Base-by-base conservation (phyloP, 2,113 vertebrate genomes). In the Hemichromis elongatus region DNA sequence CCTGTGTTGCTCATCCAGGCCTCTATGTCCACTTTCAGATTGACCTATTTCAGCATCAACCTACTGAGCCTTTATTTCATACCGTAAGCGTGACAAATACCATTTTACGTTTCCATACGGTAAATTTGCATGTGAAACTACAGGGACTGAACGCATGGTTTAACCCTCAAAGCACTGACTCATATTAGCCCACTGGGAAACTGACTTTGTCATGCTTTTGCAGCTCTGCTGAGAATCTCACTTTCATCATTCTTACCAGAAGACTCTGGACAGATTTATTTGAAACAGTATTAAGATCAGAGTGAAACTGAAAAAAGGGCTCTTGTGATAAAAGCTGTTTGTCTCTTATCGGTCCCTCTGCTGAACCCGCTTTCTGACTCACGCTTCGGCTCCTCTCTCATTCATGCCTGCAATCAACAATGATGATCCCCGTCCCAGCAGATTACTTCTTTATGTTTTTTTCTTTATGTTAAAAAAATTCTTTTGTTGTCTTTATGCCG, bases 81-180 rank as follows among this genome's bases (percentile, higher is more conserved):
- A 45, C 18, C 56, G 55, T 18, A 77, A 79, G 24, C 16, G 14
- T 40, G 19, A 68, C 63, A 68, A n/a, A 68, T 1, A 21, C 21
- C 30, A 7, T 77, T 50, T 40, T 13, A 21, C 8, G 40, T 86
- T 77, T 83, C 59, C 84, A 83, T 75, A 16, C 16, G 0, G 2
- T 8, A 55, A 4, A 90, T 90, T 92, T 89, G 85, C 86, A 88
- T 91, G 56, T 77, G 90, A 90, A 94, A 93, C 83, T 52, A 26
- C 0, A 9, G 88, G 85, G 87, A 90, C 82, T 61, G 70, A 79
- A 18, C n/a, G 26, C 18, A 45, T 63, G 42, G 86, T 91, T 91
- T 88, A 91, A 92, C 91, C 88, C 90, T 90, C 45, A 12, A 82
- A 70, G 57, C 47, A 6, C 90, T 92, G 87, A 94, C 77, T 93